Percentiles rank a stretch among this genome's conserved stretches.
Evolutionary conservation across 2,888 invertebrate genomes (phyloP).

Genomic region (Hypomecis atomaria): DNA sequence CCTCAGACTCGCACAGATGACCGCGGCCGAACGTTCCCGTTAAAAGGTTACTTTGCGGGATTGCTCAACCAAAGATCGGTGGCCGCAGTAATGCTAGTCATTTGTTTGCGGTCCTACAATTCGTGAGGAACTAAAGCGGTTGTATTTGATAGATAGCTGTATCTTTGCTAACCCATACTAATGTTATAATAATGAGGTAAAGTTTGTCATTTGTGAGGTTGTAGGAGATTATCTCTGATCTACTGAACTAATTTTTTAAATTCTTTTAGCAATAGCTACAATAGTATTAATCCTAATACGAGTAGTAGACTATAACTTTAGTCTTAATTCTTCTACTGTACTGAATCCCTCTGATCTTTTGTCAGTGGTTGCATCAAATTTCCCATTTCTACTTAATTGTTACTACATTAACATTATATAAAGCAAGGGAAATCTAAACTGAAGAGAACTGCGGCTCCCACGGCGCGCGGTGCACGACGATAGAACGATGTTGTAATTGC

Average conservation of each 20-base stretch:
- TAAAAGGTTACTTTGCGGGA: slow-evolving; percentile 52
- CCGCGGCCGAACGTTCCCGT: slow-evolving; percentile 43
- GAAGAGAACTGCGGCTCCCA: slow-evolving; percentile 28
- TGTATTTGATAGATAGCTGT: neutral
- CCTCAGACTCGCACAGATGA: slow-evolving; percentile 32
- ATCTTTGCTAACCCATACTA: no score
- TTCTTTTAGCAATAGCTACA: no score
- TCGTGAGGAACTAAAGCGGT: slow-evolving; percentile 21
- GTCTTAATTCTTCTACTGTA: no score
- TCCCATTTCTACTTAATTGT: neutral
- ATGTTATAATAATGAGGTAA: no score
- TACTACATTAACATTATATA: slow-evolving; percentile 10
- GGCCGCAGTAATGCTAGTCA: slow-evolving; percentile 64
- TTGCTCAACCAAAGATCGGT: slow-evolving; percentile 63
- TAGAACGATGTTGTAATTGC: slow-evolving; percentile 45
- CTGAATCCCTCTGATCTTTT: neutral
- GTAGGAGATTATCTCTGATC: no score
- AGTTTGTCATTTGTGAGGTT: no score
- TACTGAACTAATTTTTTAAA: no score
- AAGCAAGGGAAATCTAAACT: slow-evolving; percentile 37
- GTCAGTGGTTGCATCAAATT: neutral
- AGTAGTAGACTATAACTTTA: no score
- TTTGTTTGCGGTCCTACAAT: slow-evolving; percentile 54
- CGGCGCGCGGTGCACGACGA: slow-evolving; percentile 34
- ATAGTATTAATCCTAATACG: no score